These are phyloP conservation scores for Cheilosia variabilis DNA, from an alignment of 2,888 invertebrate genomes.

Conservation along the genomic window DNA sequence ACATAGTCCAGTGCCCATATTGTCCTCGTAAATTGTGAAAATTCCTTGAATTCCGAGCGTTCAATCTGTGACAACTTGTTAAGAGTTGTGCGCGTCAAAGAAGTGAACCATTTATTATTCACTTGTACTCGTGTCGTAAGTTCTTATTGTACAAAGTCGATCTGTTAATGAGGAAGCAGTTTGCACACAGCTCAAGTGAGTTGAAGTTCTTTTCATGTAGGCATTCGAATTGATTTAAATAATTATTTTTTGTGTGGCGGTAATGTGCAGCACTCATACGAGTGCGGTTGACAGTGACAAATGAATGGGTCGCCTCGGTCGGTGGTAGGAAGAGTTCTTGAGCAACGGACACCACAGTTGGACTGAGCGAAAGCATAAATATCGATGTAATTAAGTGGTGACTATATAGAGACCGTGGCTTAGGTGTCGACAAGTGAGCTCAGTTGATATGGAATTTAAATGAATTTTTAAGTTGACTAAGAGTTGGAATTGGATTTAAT, in stretches of 20 bases:
- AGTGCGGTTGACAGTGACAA: constrained; percentile 48
- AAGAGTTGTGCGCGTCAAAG: constrained; percentile 23
- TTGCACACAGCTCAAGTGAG: constrained; percentile 15
- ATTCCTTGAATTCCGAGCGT: constrained; percentile 23
- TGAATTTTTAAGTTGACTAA: not conserved
- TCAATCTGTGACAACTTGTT: constrained; percentile 8
- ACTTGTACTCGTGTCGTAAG: constrained; percentile 45
- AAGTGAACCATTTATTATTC: constrained; percentile 50
- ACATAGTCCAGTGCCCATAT: constrained; percentile 26
- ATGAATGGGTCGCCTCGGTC: constrained; percentile 23
- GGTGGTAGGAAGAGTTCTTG: constrained; percentile 30
- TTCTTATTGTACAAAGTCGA: constrained; percentile 33
- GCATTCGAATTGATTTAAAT: constrained; percentile 62
- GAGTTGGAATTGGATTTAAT: not conserved
- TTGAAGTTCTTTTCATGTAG: constrained; percentile 42
- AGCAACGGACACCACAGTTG: not conserved
- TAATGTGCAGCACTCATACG: constrained; percentile 27
- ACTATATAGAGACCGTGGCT: not conserved
- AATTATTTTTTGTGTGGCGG: constrained; percentile 29
- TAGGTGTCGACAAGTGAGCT: not conserved
- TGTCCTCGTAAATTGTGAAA: constrained; percentile 22
- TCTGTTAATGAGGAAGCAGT: constrained; percentile 63
- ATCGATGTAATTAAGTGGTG: constrained; percentile 38
- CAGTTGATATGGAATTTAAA: not conserved
- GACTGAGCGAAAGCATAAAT: constrained; percentile 53